Evolutionary conservation across 1,140 invertebrate genomes (phyloP), one percentile per base, ranked within the genome.

Genomic region (Drosophila ogumai): DNA sequence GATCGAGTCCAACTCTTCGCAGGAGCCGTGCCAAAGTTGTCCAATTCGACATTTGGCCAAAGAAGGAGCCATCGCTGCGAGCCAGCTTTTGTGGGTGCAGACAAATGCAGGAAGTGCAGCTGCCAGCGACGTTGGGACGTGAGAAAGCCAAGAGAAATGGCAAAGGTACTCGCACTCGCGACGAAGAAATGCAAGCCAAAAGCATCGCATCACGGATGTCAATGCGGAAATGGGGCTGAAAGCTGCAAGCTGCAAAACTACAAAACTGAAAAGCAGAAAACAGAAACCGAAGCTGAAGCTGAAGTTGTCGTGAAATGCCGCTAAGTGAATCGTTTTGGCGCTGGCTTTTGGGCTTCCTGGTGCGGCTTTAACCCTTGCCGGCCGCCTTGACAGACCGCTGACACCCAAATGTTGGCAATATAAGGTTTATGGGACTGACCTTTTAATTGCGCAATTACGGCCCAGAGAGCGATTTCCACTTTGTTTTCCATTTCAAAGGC

Each of bases 261-360:
- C 28, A 50, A 50, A 47, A 12, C 8, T 9, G 25, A 54, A 50
- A 50, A 47, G 6, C 8, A 10, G 25, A 54, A 54, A 55, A 55
- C 52, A 38, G 52, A 55, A 55, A 55, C 32, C 41, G 31, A 49
- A 75, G 77, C 32, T 50, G 46, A 49, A 75, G 77, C 56, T 71
- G 54, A 77, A 82, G 71, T 82, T 82, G 84, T 88, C 82, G 80
- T 82, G 84, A 87, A 87, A 82, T 87, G 79, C 75, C 84, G 75
- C 60, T 79, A 82, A 82, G 75, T 67, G 82, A 73, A 73, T 72
- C 69, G 69, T 73, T 72, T 72, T 75, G 60, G 57, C 64, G 12
- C 60, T 65, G 28, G 44, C 15, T 60, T 31, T 46, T 44, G 28
- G 38, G 57, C 50, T 74, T 74, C 71, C 71, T 74, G 71, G 69